Conservation (phyloP, 2,888 invertebrate genomes). For the Gandaritis pyraliata region DNA sequence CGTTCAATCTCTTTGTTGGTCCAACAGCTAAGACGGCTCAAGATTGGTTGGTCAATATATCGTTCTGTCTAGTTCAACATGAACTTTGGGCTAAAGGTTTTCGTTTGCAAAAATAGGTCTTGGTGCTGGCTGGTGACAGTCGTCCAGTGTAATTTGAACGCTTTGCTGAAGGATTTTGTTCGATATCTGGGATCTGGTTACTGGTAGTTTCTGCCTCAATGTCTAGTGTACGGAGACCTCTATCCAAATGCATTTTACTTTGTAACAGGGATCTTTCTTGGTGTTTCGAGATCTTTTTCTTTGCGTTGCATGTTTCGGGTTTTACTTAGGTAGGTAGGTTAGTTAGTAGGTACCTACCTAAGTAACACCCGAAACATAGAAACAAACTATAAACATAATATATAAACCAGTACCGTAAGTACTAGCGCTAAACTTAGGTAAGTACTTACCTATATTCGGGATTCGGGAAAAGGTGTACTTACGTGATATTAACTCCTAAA, state of each 20-base stretch:
- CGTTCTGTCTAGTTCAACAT: constrained; percentile 35
- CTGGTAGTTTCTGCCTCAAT: constrained; percentile 9
- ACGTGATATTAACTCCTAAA: too few species aligned
- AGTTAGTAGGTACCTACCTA: too few species aligned
- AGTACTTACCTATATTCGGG: too few species aligned
- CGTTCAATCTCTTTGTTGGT: constrained; percentile 25
- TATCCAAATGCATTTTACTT: constrained; percentile 31
- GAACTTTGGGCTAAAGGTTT: constrained; percentile 42
- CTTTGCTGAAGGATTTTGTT: constrained; percentile 30
- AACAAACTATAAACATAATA: too few species aligned
- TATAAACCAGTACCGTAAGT: too few species aligned
- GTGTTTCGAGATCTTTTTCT: too few species aligned
- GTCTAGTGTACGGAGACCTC: constrained; percentile 43
- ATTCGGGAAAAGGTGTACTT: too few species aligned
- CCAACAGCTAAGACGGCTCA: constrained; percentile 39
- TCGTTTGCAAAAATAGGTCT: constrained; percentile 38
- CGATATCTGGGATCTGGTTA: constrained; percentile 31
- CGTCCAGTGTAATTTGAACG: constrained; percentile 42
- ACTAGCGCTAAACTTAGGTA: too few species aligned
- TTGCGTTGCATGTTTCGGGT: too few species aligned
- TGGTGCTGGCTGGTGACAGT: neutral
- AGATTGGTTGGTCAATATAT: constrained; percentile 35
- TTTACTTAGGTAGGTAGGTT: too few species aligned
- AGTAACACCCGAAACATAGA: too few species aligned
- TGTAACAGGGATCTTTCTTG: too few species aligned